phyloP scores from a whole-genome alignment of 1,140 invertebrate genomes.

The Eriosoma lanigerum region DNA sequence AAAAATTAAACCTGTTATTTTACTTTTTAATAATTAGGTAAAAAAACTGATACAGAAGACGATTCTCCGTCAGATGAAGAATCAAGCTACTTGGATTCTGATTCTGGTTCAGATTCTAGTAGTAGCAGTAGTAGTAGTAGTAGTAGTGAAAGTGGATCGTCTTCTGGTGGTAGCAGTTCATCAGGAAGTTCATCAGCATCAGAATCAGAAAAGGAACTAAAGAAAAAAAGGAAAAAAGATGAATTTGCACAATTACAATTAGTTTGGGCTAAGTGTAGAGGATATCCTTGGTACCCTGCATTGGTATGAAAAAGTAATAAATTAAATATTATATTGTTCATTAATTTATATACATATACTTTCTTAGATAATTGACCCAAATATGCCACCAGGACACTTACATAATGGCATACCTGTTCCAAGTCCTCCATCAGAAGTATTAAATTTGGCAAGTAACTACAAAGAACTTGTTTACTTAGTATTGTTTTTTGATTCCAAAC shows the following conservation, averaged over 20 bases:
- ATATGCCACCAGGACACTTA: conserved; percentile 86
- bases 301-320: conserved; percentile 62
- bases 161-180: conserved; percentile 45
- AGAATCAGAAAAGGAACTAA: conserved; percentile 25
- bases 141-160: conserved; percentile 34
- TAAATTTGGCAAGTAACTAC: conserved; percentile 79
- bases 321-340: conserved; percentile 47
- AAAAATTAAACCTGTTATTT: too few species aligned
- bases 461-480: conserved; percentile 83
- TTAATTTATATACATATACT: background rate
- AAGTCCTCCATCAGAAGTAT: conserved; percentile 86
- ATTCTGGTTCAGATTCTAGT: conserved; percentile 24
- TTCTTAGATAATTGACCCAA: conserved; percentile 83
- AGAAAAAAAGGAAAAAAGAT: conserved; percentile 55
- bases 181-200: conserved; percentile 52
- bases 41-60: conserved; percentile 57
- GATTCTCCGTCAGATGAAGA: conserved; percentile 58
- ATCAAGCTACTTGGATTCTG: conserved; percentile 54
- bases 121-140: background rate
- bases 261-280: conserved; percentile 95
- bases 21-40: conserved; percentile 53
- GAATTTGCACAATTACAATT: conserved; percentile 67
- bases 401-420: conserved; percentile 93
- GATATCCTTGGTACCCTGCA: conserved; percentile 96
- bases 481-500: conserved; percentile 91